Evolutionary conservation across 2,113 vertebrate species (phyloP).

Genomic region (Paracyprichromis sp.): DNA sequence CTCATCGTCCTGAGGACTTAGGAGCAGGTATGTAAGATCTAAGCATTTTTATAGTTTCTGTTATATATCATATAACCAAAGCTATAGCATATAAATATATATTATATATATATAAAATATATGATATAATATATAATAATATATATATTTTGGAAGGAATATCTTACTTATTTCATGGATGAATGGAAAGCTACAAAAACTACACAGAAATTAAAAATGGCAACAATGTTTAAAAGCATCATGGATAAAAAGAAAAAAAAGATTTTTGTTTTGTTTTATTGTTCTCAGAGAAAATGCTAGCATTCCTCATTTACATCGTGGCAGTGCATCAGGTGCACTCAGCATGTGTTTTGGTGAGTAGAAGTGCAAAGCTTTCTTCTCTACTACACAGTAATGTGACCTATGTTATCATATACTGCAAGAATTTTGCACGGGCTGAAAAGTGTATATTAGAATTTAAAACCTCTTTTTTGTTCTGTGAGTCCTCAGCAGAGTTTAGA

Average conservation of each 20-base stretch:
- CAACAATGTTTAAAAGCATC: not conserved
- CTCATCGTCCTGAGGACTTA: not conserved
- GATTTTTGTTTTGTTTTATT: not conserved
- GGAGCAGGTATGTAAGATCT: conserved; percentile 14
- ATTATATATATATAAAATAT: too few relatives aligned
- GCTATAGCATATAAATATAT: not conserved
- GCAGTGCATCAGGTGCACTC: conserved; percentile 18
- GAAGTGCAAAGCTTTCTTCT: not conserved
- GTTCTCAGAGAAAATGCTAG: conserved; percentile 41
- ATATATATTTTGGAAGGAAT: not conserved
- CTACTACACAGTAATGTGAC: not conserved
- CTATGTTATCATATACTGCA: not conserved
- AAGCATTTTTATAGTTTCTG: not conserved
- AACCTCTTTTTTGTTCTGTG: not conserved
- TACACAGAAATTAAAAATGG: not conserved
- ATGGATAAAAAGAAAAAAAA: fast-evolving
- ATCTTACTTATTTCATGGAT: not conserved
- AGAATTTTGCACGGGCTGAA: not conserved
- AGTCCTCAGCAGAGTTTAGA: not conserved
- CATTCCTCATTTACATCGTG: conserved; percentile 30
- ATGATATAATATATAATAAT: too few relatives aligned
- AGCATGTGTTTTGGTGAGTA: conserved; percentile 49
- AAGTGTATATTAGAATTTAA: not conserved
- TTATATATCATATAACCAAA: not conserved
- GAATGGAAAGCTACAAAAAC: not conserved